Percentiles rank a stretch among this genome's conserved stretches.
phyloP scores from a whole-genome alignment of 2,888 invertebrate species.

The Trachelus iudaicus region DNA sequence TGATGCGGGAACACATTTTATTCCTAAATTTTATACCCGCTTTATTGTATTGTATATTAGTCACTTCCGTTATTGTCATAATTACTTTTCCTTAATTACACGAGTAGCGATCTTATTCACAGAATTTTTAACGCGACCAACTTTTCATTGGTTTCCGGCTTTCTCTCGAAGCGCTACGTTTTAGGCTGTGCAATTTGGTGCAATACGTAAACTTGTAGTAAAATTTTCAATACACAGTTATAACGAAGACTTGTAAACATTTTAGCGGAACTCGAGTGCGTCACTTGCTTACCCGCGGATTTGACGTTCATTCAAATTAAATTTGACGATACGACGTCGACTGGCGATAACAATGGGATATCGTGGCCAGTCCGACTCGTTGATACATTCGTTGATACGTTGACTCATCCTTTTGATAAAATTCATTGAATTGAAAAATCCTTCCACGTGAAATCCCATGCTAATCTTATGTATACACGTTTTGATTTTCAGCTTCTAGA shows the following conservation, averaged over 20 bases:
- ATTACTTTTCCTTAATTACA: too few relatives aligned
- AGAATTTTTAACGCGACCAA: too few relatives aligned
- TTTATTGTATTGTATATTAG: not conserved
- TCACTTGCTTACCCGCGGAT: not conserved
- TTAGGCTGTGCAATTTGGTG: too few relatives aligned
- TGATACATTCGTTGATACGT: too few relatives aligned
- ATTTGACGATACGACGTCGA: not conserved
- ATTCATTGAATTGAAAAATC: not conserved
- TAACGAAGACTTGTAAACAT: not conserved
- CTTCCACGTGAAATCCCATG: not conserved
- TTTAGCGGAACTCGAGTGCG: not conserved
- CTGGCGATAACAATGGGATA: not conserved
- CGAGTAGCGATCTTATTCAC: too few relatives aligned
- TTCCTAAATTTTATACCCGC: not conserved
- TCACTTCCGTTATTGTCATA: too few relatives aligned
- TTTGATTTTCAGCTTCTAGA: conserved; percentile 81
- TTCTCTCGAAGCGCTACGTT: too few relatives aligned
- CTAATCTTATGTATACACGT: conserved; percentile 1
- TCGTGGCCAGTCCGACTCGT: not conserved
- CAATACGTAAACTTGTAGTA: not conserved
- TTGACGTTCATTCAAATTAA: not conserved
- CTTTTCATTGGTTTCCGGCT: too few relatives aligned
- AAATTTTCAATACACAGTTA: not conserved
- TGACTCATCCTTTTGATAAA: not conserved
- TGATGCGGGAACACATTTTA: not conserved